phyloP scores from a whole-genome alignment of 2,888 invertebrate species.

The Ectobius pallidus region DNA sequence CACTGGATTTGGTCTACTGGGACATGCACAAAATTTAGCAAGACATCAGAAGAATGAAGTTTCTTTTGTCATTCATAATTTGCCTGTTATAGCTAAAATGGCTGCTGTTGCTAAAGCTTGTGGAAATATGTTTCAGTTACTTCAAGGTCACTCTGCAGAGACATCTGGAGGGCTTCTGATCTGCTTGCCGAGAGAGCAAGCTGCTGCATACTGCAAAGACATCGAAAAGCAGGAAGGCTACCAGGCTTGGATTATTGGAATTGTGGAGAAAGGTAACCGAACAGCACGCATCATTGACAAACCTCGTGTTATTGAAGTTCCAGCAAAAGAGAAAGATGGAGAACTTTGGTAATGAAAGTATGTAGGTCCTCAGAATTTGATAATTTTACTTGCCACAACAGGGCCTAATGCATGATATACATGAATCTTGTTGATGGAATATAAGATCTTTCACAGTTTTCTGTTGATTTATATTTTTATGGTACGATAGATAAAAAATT shows the following conservation, averaged over 20 bases:
- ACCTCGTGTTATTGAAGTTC: slow-evolving; percentile 93
- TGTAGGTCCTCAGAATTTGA: neutral
- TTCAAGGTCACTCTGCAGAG: slow-evolving; percentile 76
- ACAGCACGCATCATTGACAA: slow-evolving; percentile 94
- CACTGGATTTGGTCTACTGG: slow-evolving; percentile 82
- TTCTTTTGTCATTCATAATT: slow-evolving; percentile 76
- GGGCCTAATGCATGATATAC: too few species aligned
- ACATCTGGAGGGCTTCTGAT: slow-evolving; percentile 90
- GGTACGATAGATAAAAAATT: too few species aligned
- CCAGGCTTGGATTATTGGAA: slow-evolving; percentile 96
- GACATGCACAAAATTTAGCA: slow-evolving; percentile 81
- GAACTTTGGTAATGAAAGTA: slow-evolving; percentile 54
- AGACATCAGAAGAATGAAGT: slow-evolving; percentile 75
- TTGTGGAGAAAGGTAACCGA: slow-evolving; percentile 92
- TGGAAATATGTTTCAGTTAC: slow-evolving; percentile 72
- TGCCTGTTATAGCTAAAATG: slow-evolving; percentile 82
- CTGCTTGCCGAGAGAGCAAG: slow-evolving; percentile 90
- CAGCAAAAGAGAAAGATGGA: slow-evolving; percentile 75
- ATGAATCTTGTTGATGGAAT: too few species aligned
- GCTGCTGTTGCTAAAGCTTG: slow-evolving; percentile 74
- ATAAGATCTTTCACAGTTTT: too few species aligned
- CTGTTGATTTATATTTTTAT: too few species aligned
- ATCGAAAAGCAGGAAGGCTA: slow-evolving; percentile 94
- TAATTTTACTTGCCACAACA: too few species aligned
- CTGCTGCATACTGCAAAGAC: slow-evolving; percentile 94